Conservation (phyloP, 2,797 vertebrate genomes). For the Acanthopagrus latus region DNA sequence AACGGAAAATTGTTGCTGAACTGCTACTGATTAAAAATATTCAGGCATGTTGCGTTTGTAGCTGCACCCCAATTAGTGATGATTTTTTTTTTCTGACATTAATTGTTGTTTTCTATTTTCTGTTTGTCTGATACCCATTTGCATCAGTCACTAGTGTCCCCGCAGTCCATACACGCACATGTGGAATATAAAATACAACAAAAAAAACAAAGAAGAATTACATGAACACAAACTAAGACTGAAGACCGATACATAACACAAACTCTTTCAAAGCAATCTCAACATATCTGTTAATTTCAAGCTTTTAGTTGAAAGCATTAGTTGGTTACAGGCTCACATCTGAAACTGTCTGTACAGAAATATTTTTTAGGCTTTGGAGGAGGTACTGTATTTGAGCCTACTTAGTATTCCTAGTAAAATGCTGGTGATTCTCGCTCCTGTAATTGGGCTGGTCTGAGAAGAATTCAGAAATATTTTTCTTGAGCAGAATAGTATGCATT, state of each 20-base stretch:
- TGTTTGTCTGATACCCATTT: neutral
- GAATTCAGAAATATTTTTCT: constrained; percentile 6
- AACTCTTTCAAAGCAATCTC: neutral
- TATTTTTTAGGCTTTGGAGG: neutral
- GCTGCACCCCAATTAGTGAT: neutral
- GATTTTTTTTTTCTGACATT: constrained; percentile 16
- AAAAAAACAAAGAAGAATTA: neutral
- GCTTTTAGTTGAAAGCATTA: neutral
- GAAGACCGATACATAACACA: neutral
- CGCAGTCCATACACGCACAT: neutral
- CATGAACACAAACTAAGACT: neutral
- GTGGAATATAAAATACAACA: neutral
- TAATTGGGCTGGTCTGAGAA: neutral
- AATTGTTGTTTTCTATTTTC: neutral
- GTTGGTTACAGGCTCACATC: neutral
- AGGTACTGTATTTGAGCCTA: neutral
- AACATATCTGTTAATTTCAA: neutral
- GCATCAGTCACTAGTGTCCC: neutral
- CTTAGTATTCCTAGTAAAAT: neutral
- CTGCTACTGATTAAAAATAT: neutral
- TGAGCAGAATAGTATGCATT: neutral
- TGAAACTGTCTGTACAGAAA: neutral
- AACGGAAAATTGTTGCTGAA: constrained; percentile 1
- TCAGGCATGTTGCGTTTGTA: neutral
- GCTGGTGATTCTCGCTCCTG: neutral